Percentiles rank a stretch among this genome's conserved stretches.
phyloP scores from a whole-genome alignment of 2,113 vertebrate species.

The Anarrhichthys ocellatus region DNA sequence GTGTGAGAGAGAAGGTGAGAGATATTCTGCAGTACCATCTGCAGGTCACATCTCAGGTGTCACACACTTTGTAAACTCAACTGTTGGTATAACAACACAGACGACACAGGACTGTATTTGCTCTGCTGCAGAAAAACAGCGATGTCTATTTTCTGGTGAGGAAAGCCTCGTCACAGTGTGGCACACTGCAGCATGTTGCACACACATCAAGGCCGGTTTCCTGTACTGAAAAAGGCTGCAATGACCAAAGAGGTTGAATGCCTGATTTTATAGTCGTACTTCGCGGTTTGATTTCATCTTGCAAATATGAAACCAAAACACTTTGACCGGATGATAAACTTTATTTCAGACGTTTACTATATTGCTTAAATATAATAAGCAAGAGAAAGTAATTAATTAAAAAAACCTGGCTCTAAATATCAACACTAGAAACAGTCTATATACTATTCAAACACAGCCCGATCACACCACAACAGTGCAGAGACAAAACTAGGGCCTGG shows the following conservation, averaged over 20 bases:
- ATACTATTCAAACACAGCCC: not conserved
- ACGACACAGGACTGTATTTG: not conserved
- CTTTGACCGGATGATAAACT: not conserved
- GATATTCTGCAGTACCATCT: slow-evolving; percentile 45
- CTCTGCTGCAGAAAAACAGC: not conserved
- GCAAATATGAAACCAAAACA: not conserved
- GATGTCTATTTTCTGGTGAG: not conserved
- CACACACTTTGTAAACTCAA: not conserved
- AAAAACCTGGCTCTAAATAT: not conserved
- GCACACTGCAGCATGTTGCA: not conserved
- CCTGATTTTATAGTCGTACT: not conserved
- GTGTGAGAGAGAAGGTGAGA: not conserved
- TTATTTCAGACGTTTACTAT: not conserved
- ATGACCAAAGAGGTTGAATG: not conserved
- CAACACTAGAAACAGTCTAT: not conserved
- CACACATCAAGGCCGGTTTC: not conserved
- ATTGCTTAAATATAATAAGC: not conserved
- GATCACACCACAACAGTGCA: not conserved
- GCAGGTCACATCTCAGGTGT: slow-evolving; percentile 20
- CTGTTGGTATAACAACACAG: not conserved
- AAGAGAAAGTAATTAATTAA: not conserved
- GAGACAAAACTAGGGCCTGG: not conserved
- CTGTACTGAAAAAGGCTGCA: not conserved
- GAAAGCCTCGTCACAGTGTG: not conserved
- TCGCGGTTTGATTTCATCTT: not conserved